These are phyloP conservation scores for Umimayanthus kanabou DNA, from an alignment of 92 coral and sea anemone species.

Conservation along the genomic window DNA sequence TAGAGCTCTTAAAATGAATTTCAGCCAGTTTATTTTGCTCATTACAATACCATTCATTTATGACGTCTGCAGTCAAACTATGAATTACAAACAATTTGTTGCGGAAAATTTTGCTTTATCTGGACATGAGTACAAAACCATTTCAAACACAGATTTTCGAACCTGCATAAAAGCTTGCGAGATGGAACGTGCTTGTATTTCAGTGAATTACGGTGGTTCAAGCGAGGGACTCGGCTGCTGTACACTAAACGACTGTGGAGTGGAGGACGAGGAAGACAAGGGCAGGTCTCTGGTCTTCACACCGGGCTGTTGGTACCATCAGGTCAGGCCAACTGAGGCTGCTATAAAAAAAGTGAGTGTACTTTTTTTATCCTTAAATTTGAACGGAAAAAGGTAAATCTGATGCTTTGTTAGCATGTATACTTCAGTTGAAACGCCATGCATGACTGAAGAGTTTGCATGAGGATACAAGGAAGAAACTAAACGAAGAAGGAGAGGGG, in stretches of 20 bases:
- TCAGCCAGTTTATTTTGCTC: not conserved
- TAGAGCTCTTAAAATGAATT: too few species aligned
- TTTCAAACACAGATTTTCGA: not conserved
- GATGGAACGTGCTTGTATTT: not conserved
- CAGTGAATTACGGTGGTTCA: not conserved
- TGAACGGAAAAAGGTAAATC: too few species aligned
- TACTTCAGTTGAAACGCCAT: too few species aligned
- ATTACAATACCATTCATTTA: not conserved
- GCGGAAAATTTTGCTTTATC: not conserved
- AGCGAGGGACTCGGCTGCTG: not conserved
- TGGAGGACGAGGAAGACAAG: not conserved
- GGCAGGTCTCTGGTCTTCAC: not conserved
- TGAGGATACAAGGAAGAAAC: too few species aligned
- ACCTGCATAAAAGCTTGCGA: not conserved
- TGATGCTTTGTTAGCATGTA: too few species aligned
- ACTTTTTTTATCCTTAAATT: too few species aligned
- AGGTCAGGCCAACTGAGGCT: not conserved
- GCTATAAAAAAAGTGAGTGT: not conserved
- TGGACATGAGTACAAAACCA: not conserved
- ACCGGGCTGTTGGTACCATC: not conserved
- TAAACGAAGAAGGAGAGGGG: too few species aligned
- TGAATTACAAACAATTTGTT: not conserved
- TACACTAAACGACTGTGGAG: not conserved
- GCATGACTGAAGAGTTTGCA: too few species aligned
- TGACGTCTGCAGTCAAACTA: not conserved